Percentiles rank a stretch among this genome's conserved stretches.
phyloP scores from a whole-genome alignment of 2,888 invertebrate species.

The Aquatica leii region DNA sequence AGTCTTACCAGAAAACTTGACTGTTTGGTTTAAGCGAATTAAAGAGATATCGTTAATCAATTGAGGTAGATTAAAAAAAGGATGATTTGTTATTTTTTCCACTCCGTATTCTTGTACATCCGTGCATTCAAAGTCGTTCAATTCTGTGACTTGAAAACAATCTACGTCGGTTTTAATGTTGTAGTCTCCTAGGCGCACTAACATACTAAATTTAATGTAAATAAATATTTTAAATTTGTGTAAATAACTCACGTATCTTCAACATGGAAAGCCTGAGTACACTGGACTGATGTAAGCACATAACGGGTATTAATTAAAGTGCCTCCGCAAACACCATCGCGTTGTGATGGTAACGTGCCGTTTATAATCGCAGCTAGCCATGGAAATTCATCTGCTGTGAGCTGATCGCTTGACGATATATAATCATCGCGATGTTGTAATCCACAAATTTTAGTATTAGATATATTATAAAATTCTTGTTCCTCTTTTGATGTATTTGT shows the following conservation, averaged over 20 bases:
- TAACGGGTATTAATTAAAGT: background rate
- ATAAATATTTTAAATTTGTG: background rate
- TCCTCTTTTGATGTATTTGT: background rate
- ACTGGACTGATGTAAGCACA: background rate
- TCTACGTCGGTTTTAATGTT: conserved; percentile 1
- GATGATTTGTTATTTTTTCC: conserved; percentile 16
- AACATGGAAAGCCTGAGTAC: background rate
- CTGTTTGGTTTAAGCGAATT: conserved; percentile 2
- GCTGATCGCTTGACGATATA: background rate
- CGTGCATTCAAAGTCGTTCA: background rate
- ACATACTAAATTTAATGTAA: background rate
- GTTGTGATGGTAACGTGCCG: background rate
- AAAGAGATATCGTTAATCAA: conserved; percentile 12
- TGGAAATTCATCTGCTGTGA: too few relatives aligned
- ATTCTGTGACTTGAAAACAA: background rate
- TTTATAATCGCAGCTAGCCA: too few relatives aligned
- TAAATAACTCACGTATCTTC: background rate
- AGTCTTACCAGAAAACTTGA: conserved; percentile 11
- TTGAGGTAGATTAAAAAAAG: background rate
- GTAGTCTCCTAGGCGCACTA: conserved; percentile 17
- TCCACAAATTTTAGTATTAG: background rate
- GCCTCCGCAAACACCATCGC: background rate
- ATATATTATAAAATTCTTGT: background rate
- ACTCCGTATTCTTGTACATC: conserved; percentile 9
- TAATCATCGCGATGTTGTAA: conserved; percentile 3